Evolutionary conservation across 2,888 invertebrate genomes (phyloP), one percentile per base, ranked within the genome.

Genomic region (Idaea dimidiata): DNA sequence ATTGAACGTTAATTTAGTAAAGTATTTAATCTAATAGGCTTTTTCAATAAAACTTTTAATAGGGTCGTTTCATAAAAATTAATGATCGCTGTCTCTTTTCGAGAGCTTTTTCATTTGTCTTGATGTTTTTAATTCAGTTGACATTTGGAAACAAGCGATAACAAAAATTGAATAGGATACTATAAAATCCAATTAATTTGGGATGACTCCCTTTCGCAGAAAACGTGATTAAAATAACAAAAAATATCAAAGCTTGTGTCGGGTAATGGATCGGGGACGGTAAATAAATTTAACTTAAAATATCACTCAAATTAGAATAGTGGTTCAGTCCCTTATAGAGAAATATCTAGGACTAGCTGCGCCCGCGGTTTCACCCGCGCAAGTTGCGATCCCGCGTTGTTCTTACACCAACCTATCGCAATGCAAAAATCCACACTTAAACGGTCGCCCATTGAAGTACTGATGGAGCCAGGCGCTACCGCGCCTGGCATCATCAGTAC

Each of bases 161-260:
- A 72, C 73, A 73, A 79, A 79, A 81, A 82, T 80, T 79, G 79
- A 76, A 73, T 78, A 76, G 72, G 81, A 77, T 78, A 76, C 77
- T 73, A 76, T 80, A 77, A 81, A 85, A 87, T 79, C 82, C 83
- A 88, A 88, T 89, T 88, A 88, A 86, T 85, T 84, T 79, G 71
- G 75, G 69, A 71, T 69, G 73, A 71, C 69, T 77, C 76, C 72
- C 72, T 74, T 73, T 73, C 71, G 66, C 60, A 59, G 74, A 63
- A 62, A 69, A 80, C 80, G 80, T 81, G 80, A 81, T 83, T 79
- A 80, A 79, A 82, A 82, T 82, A 76, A 78, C 79, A 80, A 80
- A 81, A 78, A 78, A 71, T 73, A n/a, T n/a, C n/a, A n/a, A 56
- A 43, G 43, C 43, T 43, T 43, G 43, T 32, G 0, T 8, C 32